Conservation (phyloP, 2,888 invertebrate genomes). For the Drosophila koepferae region DNA sequence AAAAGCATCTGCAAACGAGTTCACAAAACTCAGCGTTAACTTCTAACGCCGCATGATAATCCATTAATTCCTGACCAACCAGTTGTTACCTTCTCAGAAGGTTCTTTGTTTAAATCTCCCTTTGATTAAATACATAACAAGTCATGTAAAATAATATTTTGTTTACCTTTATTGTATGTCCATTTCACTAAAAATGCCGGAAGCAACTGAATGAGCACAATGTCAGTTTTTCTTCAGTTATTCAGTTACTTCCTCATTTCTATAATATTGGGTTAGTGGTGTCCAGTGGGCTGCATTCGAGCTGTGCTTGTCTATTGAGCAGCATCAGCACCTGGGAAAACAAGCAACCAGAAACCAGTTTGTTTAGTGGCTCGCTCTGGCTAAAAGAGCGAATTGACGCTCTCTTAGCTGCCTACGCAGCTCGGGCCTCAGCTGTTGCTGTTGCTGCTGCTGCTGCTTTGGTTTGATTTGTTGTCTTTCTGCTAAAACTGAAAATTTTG, state of each 20-base stretch:
- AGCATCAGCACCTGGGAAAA: slow-evolving; percentile 10
- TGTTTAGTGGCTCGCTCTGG: slow-evolving; percentile 42
- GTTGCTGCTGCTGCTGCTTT: slow-evolving; percentile 15
- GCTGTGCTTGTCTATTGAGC: slow-evolving; percentile 19
- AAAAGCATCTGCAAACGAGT: slow-evolving; percentile 1
- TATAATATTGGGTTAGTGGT: slow-evolving; percentile 61
- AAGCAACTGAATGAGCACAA: slow-evolving; percentile 37
- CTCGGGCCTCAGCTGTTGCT: slow-evolving; percentile 42
- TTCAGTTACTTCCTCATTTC: slow-evolving; percentile 68
- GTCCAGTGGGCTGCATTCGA: slow-evolving; percentile 40
- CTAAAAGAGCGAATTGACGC: slow-evolving; percentile 55
- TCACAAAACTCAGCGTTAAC: slow-evolving; percentile 3
- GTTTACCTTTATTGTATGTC: slow-evolving; percentile 29
- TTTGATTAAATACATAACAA: slow-evolving; percentile 79
- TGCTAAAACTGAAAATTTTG: slow-evolving; percentile 67
- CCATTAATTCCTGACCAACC: slow-evolving; percentile 20
- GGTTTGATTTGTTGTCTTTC: slow-evolving; percentile 32
- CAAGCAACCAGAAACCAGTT: slow-evolving; percentile 62
- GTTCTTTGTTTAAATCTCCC: slow-evolving; percentile 74
- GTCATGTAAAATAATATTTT: slow-evolving; percentile 45
- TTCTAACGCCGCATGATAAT: background rate
- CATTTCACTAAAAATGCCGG: slow-evolving; percentile 53
- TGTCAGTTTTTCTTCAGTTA: slow-evolving; percentile 17
- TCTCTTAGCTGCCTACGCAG: slow-evolving; percentile 58
- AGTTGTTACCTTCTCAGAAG: slow-evolving; percentile 56